Conservation (phyloP, 2,113 vertebrate species). For the Ahaetulla prasina region DNA sequence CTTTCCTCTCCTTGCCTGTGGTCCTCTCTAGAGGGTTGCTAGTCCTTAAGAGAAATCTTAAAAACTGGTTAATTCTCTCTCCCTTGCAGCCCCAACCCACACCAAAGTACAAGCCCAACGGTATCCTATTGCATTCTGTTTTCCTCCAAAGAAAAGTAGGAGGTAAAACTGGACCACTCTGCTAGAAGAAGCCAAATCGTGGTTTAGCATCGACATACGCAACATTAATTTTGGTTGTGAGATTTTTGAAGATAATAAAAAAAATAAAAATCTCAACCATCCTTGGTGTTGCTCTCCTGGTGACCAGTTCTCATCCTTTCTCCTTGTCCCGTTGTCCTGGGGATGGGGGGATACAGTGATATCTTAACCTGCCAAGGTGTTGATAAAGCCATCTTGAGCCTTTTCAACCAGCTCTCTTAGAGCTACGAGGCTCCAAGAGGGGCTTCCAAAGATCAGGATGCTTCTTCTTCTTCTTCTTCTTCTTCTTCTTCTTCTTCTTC, state of each 20-base stretch:
- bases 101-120: too few relatives aligned
- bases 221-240: neutral
- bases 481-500: too few relatives aligned
- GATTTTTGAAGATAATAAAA: neutral
- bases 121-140: neutral
- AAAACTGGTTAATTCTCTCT: neutral
- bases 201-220: neutral
- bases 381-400: too few relatives aligned
- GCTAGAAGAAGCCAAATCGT: neutral
- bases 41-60: conserved; percentile 17
- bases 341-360: neutral
- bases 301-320: neutral
- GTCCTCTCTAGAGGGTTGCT: neutral
- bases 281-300: neutral
- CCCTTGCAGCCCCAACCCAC: neutral
- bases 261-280: neutral
- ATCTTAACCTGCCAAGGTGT: neutral
- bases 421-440: too few relatives aligned
- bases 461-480: too few relatives aligned
- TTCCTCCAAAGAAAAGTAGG: neutral
- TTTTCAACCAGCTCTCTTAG: too few relatives aligned
- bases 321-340: too few relatives aligned
- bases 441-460: too few relatives aligned
- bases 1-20: neutral
- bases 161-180: neutral